Evolutionary conservation across 2,888 invertebrate species (phyloP).

Genomic region (Ditylenchus weischeri): DNA sequence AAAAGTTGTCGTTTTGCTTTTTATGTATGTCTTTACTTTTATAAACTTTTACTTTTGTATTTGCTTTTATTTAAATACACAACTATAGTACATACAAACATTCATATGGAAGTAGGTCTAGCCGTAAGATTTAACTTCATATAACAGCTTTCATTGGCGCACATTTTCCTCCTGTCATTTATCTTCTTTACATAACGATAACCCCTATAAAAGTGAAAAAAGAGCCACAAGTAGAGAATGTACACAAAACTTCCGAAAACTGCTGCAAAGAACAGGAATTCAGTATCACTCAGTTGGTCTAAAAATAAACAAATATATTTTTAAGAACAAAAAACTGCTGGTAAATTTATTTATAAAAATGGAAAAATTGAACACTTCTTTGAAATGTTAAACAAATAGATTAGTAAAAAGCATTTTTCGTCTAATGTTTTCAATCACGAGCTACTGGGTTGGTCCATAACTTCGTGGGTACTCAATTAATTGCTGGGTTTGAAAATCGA

Average conservation of each 20-base stretch:
- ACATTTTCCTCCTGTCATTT: conserved; percentile 28
- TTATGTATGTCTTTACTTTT: background rate
- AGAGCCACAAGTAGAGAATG: conserved; percentile 18
- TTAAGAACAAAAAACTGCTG: conserved; percentile 9
- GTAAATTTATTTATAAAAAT: background rate
- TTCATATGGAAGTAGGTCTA: conserved; percentile 26
- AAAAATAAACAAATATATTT: conserved; percentile 26
- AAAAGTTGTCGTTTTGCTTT: too few species aligned
- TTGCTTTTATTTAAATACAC: background rate
- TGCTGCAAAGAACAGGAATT: conserved; percentile 19
- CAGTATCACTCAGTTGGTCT: conserved; percentile 17
- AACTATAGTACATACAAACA: background rate
- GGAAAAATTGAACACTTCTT: too few species aligned
- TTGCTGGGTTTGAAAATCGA: too few species aligned
- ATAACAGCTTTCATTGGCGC: conserved; percentile 22
- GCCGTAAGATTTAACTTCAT: conserved; percentile 32
- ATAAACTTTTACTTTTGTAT: background rate
- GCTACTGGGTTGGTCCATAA: too few species aligned
- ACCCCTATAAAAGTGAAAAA: conserved; percentile 31
- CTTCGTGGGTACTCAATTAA: too few species aligned
- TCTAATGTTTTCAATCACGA: too few species aligned
- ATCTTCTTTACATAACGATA: conserved; percentile 32
- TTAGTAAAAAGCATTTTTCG: background rate
- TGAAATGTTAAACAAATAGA: too few species aligned
- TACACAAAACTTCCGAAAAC: conserved; percentile 9